These are phyloP conservation scores for Choloepus didactylus DNA, from an alignment of 2,797 vertebrate genomes.

Conservation along the genomic window DNA sequence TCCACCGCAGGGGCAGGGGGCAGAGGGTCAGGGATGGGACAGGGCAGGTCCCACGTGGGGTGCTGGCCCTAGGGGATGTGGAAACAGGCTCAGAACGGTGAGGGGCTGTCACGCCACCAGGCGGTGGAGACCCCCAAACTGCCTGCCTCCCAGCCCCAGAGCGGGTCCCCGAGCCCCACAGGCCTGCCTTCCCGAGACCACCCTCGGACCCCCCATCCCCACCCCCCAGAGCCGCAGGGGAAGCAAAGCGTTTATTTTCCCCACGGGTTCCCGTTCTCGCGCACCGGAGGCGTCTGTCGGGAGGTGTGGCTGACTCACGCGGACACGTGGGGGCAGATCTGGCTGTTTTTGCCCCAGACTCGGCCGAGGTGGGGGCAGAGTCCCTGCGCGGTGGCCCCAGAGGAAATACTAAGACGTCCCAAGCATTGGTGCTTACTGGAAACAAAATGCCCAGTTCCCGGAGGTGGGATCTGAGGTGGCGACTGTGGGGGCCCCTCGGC, in stretches of 20 bases:
- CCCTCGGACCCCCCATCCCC: background rate
- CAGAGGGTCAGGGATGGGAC: background rate
- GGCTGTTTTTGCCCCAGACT: slow-evolving; percentile 59
- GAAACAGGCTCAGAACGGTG: background rate
- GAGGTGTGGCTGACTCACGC: slow-evolving; percentile 66
- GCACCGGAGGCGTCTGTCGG: slow-evolving; percentile 30
- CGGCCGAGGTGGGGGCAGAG: background rate
- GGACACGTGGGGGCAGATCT: background rate
- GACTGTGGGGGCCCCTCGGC: background rate
- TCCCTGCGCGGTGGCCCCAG: background rate
- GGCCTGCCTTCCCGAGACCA: background rate
- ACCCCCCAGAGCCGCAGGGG: background rate
- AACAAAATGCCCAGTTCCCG: too few relatives aligned
- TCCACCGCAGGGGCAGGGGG: background rate
- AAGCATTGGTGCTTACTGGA: background rate
- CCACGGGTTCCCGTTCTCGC: background rate
- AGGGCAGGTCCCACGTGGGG: background rate
- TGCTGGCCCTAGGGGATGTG: background rate
- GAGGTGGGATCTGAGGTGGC: background rate
- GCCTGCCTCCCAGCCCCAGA: accelerated
- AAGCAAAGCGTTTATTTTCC: slow-evolving; percentile 64
- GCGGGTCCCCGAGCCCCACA: background rate
- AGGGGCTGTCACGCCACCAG: background rate
- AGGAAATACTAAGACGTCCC: background rate
- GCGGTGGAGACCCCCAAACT: accelerated